These are phyloP conservation scores for Ditylenchus dipsaci DNA, from an alignment of 1,140 invertebrate genomes.

Conservation along the genomic window DNA sequence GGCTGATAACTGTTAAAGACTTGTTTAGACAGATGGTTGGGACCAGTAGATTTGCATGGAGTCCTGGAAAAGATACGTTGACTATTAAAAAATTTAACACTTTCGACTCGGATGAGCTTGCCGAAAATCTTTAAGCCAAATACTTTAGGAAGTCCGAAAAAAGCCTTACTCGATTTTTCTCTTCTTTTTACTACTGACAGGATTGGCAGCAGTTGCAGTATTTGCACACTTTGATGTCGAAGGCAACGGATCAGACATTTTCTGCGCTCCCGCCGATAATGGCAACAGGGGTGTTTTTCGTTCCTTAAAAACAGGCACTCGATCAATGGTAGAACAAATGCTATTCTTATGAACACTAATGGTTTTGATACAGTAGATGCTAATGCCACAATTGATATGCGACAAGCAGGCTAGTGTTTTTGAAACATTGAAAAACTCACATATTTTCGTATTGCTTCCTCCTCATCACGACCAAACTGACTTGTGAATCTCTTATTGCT, in stretches of 20 bases:
- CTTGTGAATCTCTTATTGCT: too few relatives aligned
- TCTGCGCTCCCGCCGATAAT: neutral
- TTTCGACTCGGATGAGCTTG: too few relatives aligned
- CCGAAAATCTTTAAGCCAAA: too few relatives aligned
- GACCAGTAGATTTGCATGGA: too few relatives aligned
- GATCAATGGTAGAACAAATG: slow-evolving; percentile 13
- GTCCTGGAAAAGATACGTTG: too few relatives aligned
- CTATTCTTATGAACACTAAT: slow-evolving; percentile 1
- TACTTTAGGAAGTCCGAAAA: neutral
- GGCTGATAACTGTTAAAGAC: too few relatives aligned
- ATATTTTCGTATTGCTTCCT: neutral
- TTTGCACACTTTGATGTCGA: neutral
- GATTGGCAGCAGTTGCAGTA: neutral
- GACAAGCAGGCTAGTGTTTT: neutral
- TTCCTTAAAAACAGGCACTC: slow-evolving; percentile 12
- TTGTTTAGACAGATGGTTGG: too few relatives aligned
- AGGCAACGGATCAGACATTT: neutral
- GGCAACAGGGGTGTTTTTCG: slow-evolving; percentile 1
- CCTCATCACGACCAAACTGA: neutral
- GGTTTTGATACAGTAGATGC: neutral
- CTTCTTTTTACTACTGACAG: neutral
- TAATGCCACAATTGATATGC: neutral
- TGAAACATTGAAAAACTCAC: neutral
- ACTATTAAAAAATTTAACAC: too few relatives aligned
- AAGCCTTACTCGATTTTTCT: slow-evolving; percentile 2